Evolutionary conservation across 2,888 invertebrate species (phyloP).

Genomic region (Phyllotreta striolata): DNA sequence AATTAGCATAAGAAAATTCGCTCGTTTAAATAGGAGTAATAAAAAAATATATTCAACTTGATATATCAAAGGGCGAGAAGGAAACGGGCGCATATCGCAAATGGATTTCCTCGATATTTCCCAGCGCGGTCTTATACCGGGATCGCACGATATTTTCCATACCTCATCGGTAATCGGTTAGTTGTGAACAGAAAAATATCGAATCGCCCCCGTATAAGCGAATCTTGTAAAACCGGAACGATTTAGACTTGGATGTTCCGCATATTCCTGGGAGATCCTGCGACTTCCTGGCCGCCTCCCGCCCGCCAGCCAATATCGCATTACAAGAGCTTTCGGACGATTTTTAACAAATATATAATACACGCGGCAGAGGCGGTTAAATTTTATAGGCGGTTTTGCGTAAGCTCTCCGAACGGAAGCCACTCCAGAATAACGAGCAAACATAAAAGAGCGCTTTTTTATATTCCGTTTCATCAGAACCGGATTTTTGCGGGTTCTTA

Average conservation of each 20-base stretch:
- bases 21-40: constrained; percentile 40
- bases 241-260: constrained; percentile 57
- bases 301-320: constrained; percentile 57
- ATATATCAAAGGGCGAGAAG: constrained; percentile 48
- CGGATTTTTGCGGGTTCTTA: too few relatives aligned
- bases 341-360: constrained; percentile 58
- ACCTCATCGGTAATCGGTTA: too few relatives aligned
- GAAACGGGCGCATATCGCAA: constrained; percentile 56
- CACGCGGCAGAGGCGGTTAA: constrained; percentile 48
- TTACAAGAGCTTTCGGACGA: constrained; percentile 55
- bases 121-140: too few relatives aligned
- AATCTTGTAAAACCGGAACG: too few relatives aligned
- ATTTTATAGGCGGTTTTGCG: constrained; percentile 60
- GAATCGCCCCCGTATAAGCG: constrained; percentile 48
- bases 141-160: too few relatives aligned
- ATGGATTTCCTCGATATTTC: constrained; percentile 59
- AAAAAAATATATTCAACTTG: too few relatives aligned
- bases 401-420: constrained; percentile 57
- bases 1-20: too few relatives aligned
- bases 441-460: too few relatives aligned
- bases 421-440: neutral
- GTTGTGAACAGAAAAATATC: too few relatives aligned
- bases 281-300: constrained; percentile 40
- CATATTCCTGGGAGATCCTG: constrained; percentile 57
- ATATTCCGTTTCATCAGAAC: too few relatives aligned